phyloP scores from a whole-genome alignment of 2,113 vertebrate species.

The Accipiter cooperii region DNA sequence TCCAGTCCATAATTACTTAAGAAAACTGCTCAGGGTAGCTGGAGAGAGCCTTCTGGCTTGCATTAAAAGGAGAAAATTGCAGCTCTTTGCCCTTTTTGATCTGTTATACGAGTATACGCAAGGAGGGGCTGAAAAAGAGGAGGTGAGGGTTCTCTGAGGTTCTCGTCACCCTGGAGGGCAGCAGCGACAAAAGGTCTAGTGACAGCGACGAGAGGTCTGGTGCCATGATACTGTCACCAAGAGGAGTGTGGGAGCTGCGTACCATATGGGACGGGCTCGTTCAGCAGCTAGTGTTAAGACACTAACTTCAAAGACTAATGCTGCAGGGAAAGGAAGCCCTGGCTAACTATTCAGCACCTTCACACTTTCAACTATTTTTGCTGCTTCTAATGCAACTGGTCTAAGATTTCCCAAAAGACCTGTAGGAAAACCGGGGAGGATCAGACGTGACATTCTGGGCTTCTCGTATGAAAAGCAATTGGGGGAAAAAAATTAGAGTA shows the following conservation, averaged over 20 bases:
- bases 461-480: not conserved
- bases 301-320: not conserved
- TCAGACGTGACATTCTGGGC: not conserved
- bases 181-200: not conserved
- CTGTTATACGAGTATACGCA: not conserved
- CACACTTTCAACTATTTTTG: not conserved
- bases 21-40: not conserved
- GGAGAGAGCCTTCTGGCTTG: not conserved
- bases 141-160: not conserved
- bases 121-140: not conserved
- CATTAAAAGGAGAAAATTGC: not conserved
- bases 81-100: not conserved
- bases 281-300: not conserved
- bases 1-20: not conserved
- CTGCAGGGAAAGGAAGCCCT: not conserved
- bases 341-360: not conserved
- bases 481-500: not conserved
- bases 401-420: not conserved
- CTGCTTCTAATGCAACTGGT: not conserved
- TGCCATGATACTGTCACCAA: accelerated
- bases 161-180: not conserved
- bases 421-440: not conserved
- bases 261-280: accelerated
- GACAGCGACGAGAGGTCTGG: not conserved
- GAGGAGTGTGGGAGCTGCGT: not conserved